Base-by-base conservation (phyloP, 2,888 invertebrate species). In the Hydriomena furcata region DNA sequence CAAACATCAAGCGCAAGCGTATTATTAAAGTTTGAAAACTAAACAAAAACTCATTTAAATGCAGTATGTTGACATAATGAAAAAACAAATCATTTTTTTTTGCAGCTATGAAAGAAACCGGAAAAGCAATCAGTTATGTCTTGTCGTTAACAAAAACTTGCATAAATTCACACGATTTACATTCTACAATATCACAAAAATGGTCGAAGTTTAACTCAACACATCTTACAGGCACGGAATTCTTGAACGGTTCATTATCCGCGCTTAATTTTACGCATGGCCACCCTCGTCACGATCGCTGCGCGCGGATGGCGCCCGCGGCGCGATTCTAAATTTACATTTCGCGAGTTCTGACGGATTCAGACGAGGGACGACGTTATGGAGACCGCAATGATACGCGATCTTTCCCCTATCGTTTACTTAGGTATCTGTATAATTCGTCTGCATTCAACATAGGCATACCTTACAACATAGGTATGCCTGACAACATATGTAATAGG, bases 231-330 rank as follows among this genome's bases (percentile, higher is more conserved):
- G 55, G 58, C 52, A 37, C 37, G 57, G 50, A 55, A 57, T 53
- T 57, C 58, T 53, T 52, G 59, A 65, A 70, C 82, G 81, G 76
- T 81, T 87, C 87, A 86, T 88, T 88, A 85, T 82, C 79, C 79
- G 75, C 75, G 86, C 82, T 88, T 89, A 90, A 91, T 89, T 91
- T 91, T 88, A 87, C 85, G 89, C 88, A 85, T 83, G 86, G 77
- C 70, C 80, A 87, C 85, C 61, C 80, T 74, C 77, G 76, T 62
- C 70, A 73, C 75, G 73, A 76, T 76, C 61, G 67, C 62, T 67
- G 60, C 51, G 52, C 64, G 57, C 63, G 73, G 70, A 63, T 60
- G 63, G 55, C 60, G 63, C 65, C 63, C 64, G 68, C 68, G 68
- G 73, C 69, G 61, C 60, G 63, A 61, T 64, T 66, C 55, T 60